Evolutionary conservation across 2,888 invertebrate species (phyloP), one percentile per base, ranked within the genome.

Genomic region (Parelbella ahira): DNA sequence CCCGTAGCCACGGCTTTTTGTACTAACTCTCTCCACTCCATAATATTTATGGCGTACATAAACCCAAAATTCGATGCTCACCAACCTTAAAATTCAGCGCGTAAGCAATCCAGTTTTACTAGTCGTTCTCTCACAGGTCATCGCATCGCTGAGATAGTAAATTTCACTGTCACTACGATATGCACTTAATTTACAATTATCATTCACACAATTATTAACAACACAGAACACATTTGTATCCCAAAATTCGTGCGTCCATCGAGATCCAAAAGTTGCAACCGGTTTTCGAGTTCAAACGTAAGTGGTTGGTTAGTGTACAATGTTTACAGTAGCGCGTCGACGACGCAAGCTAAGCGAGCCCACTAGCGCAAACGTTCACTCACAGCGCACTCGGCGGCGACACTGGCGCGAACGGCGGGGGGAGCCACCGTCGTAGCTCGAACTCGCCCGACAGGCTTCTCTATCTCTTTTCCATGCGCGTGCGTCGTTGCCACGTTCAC

Each of bases 401-500:
- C 65, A 83, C 84, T 83, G 79, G 65, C 71, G 74, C 63, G 63
- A 58, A 45, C 2, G 32, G 29, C 44, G 51, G 53, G 62, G 61
- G 67, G 68, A 65, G 66, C 73, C 76, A 71, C 72, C 60, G 56
- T 51, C 58, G 54, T 68, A 59, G 50, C 61, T 61, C 66, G 64
- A 75, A 81, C 81, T 74, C 61, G 78, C 69, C 62, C 63, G 72
- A 76, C 80, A 63, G 68, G 77, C 76, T 77, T 70, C 65, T 64
- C 67, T 76, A 66, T 73, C 68, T 68, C 67, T 62, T 59, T 69
- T 58, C 61, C 63, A 62, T 83, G 84, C 83, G 84, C 80, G 71
- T 75, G 80, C 84, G 83, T 63, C 74, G 81, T 65, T 80, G 79
- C 80, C 75, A 76, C 75, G 74, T 74, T 76, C 68, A 59, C 64